Evolutionary conservation across 2,888 invertebrate genomes (phyloP).

Genomic region (Meandrusa payeni): DNA sequence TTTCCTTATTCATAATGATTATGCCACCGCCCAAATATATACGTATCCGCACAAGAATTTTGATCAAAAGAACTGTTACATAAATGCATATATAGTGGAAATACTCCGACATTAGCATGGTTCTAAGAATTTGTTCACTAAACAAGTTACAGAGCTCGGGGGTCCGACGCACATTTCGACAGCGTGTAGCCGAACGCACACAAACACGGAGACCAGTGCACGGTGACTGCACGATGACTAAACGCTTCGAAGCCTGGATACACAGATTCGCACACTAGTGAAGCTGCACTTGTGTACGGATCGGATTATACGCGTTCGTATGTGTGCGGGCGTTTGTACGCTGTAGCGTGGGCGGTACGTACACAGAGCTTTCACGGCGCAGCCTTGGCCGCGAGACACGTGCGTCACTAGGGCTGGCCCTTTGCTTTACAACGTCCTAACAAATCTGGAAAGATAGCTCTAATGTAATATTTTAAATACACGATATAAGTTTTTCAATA

Average conservation of each 20-base stretch:
- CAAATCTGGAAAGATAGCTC: not conserved
- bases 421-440: conserved; percentile 33
- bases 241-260: conserved; percentile 38
- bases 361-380: conserved; percentile 73
- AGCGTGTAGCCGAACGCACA: conserved; percentile 39
- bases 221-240: conserved; percentile 31
- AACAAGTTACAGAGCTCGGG: conserved; percentile 62
- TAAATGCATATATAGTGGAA: conserved; percentile 37
- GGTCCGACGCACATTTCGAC: conserved; percentile 41
- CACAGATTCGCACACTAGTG: conserved; percentile 26
- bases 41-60: conserved; percentile 2
- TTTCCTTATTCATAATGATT: no score
- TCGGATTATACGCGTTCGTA: conserved; percentile 28
- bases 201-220: conserved; percentile 29
- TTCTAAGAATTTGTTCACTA: conserved; percentile 71
- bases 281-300: conserved; percentile 27
- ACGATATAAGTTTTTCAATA: no score
- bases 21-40: conserved; percentile 1
- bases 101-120: conserved; percentile 53
- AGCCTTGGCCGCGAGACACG: conserved; percentile 80
- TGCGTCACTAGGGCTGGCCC: conserved; percentile 65
- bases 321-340: conserved; percentile 33
- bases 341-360: conserved; percentile 52
- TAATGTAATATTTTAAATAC: no score
- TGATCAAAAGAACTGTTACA: conserved; percentile 47